Percentiles rank a stretch among this genome's conserved stretches.
Conservation (phyloP, 2,888 invertebrate genomes). For the Cinara cedri region DNA sequence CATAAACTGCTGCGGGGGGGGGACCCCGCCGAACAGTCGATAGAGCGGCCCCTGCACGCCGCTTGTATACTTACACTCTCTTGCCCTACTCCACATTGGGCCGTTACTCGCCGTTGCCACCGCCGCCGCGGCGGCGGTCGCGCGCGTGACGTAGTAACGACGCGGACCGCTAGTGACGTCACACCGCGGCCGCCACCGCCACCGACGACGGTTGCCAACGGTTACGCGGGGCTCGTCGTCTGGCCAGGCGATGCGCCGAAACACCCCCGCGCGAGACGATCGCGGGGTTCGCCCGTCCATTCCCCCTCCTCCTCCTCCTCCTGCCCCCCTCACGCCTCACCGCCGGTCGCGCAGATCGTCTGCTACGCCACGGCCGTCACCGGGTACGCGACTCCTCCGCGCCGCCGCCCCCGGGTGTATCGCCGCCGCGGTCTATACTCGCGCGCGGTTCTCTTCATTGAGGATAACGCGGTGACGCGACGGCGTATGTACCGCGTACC, state of each 20-base stretch:
- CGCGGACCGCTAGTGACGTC: slow-evolving; percentile 37
- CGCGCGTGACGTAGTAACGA: slow-evolving; percentile 51
- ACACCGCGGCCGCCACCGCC: too few relatives aligned
- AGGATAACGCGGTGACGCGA: too few relatives aligned
- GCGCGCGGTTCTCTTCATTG: not conserved
- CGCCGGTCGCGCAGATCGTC: too few relatives aligned
- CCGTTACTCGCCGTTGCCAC: not conserved
- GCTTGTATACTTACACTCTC: slow-evolving; percentile 27
- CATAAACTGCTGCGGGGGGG: not conserved
- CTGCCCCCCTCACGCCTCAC: too few relatives aligned
- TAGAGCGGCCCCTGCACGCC: slow-evolving; percentile 41
- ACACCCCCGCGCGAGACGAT: too few relatives aligned
- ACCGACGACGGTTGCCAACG: slow-evolving; percentile 42
- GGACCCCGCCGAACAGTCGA: slow-evolving; percentile 9
- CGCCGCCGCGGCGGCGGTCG: not conserved
- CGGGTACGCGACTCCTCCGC: too few relatives aligned
- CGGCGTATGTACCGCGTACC: too few relatives aligned
- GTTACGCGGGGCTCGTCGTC: slow-evolving; percentile 7
- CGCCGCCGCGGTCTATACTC: too few relatives aligned
- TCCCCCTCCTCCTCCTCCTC: too few relatives aligned
- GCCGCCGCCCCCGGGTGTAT: too few relatives aligned
- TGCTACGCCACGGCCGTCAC: too few relatives aligned
- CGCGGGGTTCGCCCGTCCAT: too few relatives aligned
- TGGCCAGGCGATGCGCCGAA: not conserved
- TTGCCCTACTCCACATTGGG: slow-evolving; percentile 55